These are phyloP conservation scores for Nomada fabriciana DNA, from an alignment of 2,888 invertebrate species.

Conservation along the genomic window DNA sequence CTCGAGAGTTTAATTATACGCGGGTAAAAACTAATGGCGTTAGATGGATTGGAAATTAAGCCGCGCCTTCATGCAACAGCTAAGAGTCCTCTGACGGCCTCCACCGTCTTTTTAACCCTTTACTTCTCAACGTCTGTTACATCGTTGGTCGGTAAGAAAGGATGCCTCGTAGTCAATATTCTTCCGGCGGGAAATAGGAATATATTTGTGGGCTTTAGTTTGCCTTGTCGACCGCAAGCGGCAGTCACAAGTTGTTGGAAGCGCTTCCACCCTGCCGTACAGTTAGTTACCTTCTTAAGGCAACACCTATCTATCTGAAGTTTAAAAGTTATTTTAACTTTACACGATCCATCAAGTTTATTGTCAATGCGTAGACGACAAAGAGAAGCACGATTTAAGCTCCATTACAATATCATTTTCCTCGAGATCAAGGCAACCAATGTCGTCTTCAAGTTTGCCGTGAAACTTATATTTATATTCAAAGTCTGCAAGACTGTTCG, in stretches of 20 bases:
- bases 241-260: background rate
- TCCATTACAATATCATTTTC: no score
- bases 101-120: background rate
- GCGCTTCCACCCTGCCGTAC: background rate
- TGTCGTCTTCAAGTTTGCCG: background rate
- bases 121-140: background rate
- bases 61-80: background rate
- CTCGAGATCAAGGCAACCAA: background rate
- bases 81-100: conserved; percentile 58
- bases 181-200: conserved; percentile 32
- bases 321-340: background rate
- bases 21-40: background rate
- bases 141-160: conserved; percentile 61
- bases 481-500: background rate
- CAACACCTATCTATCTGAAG: background rate
- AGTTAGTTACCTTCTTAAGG: conserved; percentile 26
- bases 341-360: no score
- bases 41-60: conserved; percentile 3
- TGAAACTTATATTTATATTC: background rate
- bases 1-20: background rate
- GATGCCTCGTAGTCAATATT: conserved; percentile 4
- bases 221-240: conserved; percentile 6
- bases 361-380: no score
- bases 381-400: background rate
- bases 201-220: background rate